phyloP scores from a whole-genome alignment of 53 echinoderm and acorn worm species.

The Crossaster papposus region DNA sequence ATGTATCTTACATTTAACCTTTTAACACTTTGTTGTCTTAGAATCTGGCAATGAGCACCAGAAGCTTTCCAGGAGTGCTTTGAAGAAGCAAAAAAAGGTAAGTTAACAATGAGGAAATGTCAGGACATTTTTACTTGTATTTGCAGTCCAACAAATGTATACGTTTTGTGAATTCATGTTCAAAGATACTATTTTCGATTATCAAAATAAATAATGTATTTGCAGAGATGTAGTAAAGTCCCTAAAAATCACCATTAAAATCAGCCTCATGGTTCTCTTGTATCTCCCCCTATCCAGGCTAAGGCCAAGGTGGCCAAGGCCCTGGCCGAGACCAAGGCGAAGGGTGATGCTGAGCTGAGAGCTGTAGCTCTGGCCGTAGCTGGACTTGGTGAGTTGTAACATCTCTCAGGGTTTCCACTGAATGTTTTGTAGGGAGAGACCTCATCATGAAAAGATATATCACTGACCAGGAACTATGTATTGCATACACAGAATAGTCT shows the following conservation, averaged over 20 bases:
- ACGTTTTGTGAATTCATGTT: background rate
- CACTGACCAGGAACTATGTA: too few species aligned
- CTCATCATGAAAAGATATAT: too few species aligned
- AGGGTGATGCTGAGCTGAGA: conserved; percentile 42
- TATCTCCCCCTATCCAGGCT: conserved; percentile 2
- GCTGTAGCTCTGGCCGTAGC: conserved; percentile 32
- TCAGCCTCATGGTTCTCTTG: background rate
- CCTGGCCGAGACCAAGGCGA: conserved; percentile 52
- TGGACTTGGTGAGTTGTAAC: conserved; percentile 28
- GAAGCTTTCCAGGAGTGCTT: conserved; percentile 24
- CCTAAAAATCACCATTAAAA: too few species aligned
- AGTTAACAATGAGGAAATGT: background rate
- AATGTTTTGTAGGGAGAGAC: background rate
- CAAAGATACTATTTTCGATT: background rate
- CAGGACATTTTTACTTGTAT: background rate
- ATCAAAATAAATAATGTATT: background rate
- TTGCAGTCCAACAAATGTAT: background rate
- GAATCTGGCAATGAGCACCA: background rate
- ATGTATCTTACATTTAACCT: too few species aligned
- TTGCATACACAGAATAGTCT: too few species aligned
- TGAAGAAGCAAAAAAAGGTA: conserved; percentile 40
- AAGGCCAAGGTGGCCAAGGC: conserved; percentile 47
- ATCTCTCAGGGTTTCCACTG: background rate
- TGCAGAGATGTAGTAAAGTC: too few species aligned
- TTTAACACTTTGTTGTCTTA: background rate